Evolutionary conservation across 2,797 vertebrate species (phyloP), one percentile per base, ranked within the genome.

Genomic region (Acrossocheilus fasciatus): DNA sequence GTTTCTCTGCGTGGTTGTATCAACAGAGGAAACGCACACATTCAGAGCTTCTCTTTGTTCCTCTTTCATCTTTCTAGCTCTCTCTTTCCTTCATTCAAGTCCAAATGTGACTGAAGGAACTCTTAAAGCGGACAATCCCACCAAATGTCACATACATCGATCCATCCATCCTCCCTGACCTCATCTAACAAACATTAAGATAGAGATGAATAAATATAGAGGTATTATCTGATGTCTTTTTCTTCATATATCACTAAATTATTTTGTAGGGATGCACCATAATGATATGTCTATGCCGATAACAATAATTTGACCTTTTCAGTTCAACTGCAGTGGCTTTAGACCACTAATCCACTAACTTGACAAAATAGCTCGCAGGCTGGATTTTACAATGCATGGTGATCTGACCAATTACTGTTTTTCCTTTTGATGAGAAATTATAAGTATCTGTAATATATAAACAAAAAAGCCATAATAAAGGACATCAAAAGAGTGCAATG

Each of bases 61-160:
- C 88, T 87, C 90, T 84, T 91, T 91, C 89, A 89, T 80, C 90
- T 83, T 70, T 84, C 66, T 52, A 39, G 64, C 85, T 12, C 85
- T 86, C 75, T 87, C 57, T 79, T 62, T 64, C 75, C 81, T 78
- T 69, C 15, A 20, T 39, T 74, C 73, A 41, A 70, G 26, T 85
- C 66, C 57, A 73, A 59, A 41, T 57, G 73, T 89, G 81, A 87
- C 70, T 39, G 39, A 39, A 89, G 14, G 36, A 68, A 80, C 68
- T 18, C 41, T 5, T 54, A 11, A 81, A 45, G 54, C 68, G 64
- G 43, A 80, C 26, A 59, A 84, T 70, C 89, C 82, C 41, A 1
- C 4, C 20, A 43, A 64, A 64, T n/a, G 30, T 39, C 52, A 57
- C 45, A 10, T 69, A 62, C 23, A 20, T 57, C 23, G 4, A 47